Base-by-base conservation (phyloP, 1,140 invertebrate species). In the Telenomus remus region DNA sequence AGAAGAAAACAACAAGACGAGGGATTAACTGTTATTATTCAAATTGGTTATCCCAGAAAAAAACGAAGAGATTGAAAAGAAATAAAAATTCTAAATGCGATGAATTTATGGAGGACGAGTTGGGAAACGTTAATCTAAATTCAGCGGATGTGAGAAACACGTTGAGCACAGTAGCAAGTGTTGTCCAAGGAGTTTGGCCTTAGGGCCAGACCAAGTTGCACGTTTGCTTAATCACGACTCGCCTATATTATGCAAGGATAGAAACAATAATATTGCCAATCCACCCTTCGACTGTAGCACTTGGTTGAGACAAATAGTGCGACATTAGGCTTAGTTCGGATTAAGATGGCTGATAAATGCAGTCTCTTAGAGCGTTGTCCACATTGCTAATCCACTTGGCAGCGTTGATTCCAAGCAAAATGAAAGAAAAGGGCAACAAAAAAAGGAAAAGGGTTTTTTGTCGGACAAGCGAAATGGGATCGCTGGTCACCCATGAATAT, bases 201-300 rank as follows among this genome's bases (percentile, higher is more conserved):
- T 49, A 79, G 84, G 83, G 78, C 55, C 80, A 79, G 78, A 81
- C 82, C 80, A 86, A 85, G 81, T 87, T 82, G 64, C 66, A 55
- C 56, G 76, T 81, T 73, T 72, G 78, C 79, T 81, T 83, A 86
- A 86, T 86, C 83, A 80, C 83, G 80, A 84, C 82, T 83, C 78
- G 75, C 81, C 83, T 86, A 83, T 85, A 87, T 86, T 85, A 85
- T 85, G 81, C 81, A 86, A 82, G 86, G 85, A 85, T 83, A 81
- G 85, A 85, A 88, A 87, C 84, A 87, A 88, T 86, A 88, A 87
- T 87, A 88, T 85, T 69, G 75, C 43, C 61, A 48, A 80, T 74
- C 75, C 57, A 76, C 51, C 61, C 69, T 79, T 66, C 76, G 37
- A 35, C 10, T 37, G 51, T 43, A 65, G 48, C 47, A 76, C 46